Percentiles rank a stretch among this genome's conserved stretches.
These are phyloP conservation scores for Augiades crinisus DNA, from an alignment of 2,888 invertebrate species.

Conservation along the genomic window DNA sequence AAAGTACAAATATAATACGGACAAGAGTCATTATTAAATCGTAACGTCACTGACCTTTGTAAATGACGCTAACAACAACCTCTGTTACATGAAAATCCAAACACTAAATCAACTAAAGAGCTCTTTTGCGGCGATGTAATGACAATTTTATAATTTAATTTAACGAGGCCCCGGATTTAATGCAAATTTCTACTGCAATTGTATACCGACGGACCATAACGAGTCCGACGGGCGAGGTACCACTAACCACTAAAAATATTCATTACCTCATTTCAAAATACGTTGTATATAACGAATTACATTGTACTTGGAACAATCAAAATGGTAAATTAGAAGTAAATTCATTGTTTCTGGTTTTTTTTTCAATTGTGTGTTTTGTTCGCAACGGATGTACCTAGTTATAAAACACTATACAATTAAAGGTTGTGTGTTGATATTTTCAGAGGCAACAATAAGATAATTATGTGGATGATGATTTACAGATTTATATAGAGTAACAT, in stretches of 20 bases:
- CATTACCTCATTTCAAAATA: conserved; percentile 54
- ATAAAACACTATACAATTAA: background rate
- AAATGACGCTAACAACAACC: background rate
- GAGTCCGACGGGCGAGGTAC: conserved; percentile 47
- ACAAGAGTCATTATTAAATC: too few relatives aligned
- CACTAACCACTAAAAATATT: conserved; percentile 51
- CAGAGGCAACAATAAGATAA: background rate
- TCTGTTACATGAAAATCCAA: background rate
- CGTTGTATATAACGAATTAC: conserved; percentile 30
- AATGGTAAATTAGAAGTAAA: conserved; percentile 34
- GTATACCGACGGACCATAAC: conserved; percentile 62
- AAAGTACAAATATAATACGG: too few relatives aligned
- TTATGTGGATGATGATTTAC: background rate
- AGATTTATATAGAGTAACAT: too few relatives aligned
- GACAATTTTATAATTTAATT: conserved; percentile 59
- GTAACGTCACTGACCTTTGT: background rate
- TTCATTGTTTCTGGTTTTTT: conserved; percentile 30
- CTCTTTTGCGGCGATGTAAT: background rate
- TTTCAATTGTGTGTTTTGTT: conserved; percentile 24
- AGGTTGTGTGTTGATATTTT: background rate
- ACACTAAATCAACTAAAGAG: background rate
- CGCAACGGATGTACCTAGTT: conserved; percentile 12
- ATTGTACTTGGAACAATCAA: conserved; percentile 35
- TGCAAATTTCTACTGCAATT: conserved; percentile 73
- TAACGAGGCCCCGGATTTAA: conserved; percentile 64